These are phyloP conservation scores for Griposia aprilina DNA, from an alignment of 2,888 invertebrate genomes.

Conservation along the genomic window DNA sequence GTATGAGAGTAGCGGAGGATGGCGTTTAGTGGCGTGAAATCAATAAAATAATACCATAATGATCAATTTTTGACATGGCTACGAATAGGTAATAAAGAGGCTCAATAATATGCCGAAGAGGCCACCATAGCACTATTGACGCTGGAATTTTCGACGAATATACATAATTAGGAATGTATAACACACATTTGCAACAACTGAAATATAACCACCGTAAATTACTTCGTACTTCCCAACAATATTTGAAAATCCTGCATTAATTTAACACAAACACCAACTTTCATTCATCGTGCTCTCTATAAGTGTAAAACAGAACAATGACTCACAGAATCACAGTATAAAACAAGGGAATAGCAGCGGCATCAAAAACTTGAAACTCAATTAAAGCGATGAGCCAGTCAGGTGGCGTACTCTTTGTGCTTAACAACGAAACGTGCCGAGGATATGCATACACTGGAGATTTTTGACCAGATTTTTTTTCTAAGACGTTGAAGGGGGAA, in stretches of 20 bases:
- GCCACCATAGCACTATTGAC: no score
- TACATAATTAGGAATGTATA: no score
- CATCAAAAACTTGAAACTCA: conserved; percentile 78
- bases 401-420: conserved; percentile 69
- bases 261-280: conserved; percentile 44
- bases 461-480: not conserved
- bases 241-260: conserved; percentile 21
- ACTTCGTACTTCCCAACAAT: not conserved
- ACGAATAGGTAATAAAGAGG: no score
- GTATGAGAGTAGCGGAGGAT: no score
- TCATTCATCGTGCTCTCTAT: conserved; percentile 28
- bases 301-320: conserved; percentile 54
- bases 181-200: not conserved
- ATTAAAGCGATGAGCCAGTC: conserved; percentile 75
- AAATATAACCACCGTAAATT: not conserved
- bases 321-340: conserved; percentile 58
- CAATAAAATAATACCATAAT: no score
- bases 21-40: no score
- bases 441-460: conserved; percentile 23
- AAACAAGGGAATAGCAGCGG: conserved; percentile 56
- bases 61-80: no score
- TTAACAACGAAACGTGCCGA: conserved; percentile 39
- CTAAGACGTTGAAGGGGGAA: not conserved
- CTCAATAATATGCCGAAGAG: no score
- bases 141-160: no score